Base-by-base conservation (phyloP, 2,113 vertebrate genomes). In the Formicarius rufipectus region DNA sequence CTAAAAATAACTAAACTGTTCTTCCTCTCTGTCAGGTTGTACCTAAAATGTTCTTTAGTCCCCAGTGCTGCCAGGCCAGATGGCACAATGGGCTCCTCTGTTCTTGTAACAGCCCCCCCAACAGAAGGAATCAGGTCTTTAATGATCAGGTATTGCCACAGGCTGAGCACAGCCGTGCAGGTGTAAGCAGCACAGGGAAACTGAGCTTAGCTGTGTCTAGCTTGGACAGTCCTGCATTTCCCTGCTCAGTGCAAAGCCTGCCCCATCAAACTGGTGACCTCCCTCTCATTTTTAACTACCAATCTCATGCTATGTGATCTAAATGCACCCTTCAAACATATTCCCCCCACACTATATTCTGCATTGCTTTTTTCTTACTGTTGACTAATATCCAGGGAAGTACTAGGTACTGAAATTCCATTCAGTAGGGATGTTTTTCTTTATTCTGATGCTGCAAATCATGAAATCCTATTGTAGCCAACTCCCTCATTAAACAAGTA, bases 41-140 rank as follows among this genome's bases (percentile, higher is more conserved):
- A 42, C 25, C 31, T 55, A n/a, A 50, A 81, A 19, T 8, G 31
- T 49, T 18, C 25, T 19, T 33, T 33, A 56, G 40, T 25, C 8
- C 24, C 59, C 12, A 17, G 0, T 12, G 25, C 33, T 67, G 47
- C 42, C 77, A 50, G 77, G 47, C n/a, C 45, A 66, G 10, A 8
- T 13, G 52, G 33, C 53, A 28, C 1, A 42, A 47, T 0, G 0
- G 49, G n/a, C 24, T 4, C 4, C 60, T 78, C 52, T 71, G n/a
- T 16, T 53, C 67, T 15, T 21, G 8, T n/a, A 30, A 55, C 30
- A 64, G 39, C 63, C 55, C 56, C 55, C 53, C n/a, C 40, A 72
- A 20, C 14, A 40, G 37, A 37, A 74, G 49, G 30, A 42, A 66
- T 22, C 23, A 50, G 12, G 45, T 50, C 35, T 40, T 39, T 39